Conservation (phyloP, 2,888 invertebrate genomes). For the Dryobota labecula region DNA sequence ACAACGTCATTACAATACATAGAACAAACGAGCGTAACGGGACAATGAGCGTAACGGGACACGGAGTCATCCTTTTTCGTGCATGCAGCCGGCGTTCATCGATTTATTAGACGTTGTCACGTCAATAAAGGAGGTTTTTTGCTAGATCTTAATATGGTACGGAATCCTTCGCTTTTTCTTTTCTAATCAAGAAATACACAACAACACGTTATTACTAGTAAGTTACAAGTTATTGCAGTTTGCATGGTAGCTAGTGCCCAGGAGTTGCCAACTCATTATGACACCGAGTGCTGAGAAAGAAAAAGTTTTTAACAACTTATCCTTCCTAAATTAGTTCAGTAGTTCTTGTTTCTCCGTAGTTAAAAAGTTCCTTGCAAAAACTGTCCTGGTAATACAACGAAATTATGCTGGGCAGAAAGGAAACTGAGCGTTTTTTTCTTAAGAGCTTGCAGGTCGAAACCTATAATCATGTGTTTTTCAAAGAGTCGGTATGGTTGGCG, state of each 20-base stretch:
- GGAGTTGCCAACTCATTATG: constrained; percentile 47
- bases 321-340: constrained; percentile 45
- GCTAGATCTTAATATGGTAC: no score
- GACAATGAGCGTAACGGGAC: no score
- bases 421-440: neutral
- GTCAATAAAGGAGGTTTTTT: no score
- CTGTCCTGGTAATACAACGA: constrained; percentile 30
- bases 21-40: no score
- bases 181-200: constrained; percentile 16
- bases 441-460: neutral
- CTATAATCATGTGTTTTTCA: neutral
- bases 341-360: constrained; percentile 36
- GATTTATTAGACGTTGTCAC: no score
- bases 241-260: constrained; percentile 11
- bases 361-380: constrained; percentile 38
- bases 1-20: no score
- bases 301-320: constrained; percentile 44
- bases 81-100: no score
- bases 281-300: constrained; percentile 28
- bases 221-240: constrained; percentile 35
- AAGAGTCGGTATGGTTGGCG: no score
- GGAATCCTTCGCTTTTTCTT: no score
- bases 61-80: no score
- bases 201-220: constrained; percentile 6
- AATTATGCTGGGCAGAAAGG: constrained; percentile 15